These are phyloP conservation scores for Gastrophryne carolinensis DNA, from an alignment of 2,797 vertebrate species.

Conservation along the genomic window DNA sequence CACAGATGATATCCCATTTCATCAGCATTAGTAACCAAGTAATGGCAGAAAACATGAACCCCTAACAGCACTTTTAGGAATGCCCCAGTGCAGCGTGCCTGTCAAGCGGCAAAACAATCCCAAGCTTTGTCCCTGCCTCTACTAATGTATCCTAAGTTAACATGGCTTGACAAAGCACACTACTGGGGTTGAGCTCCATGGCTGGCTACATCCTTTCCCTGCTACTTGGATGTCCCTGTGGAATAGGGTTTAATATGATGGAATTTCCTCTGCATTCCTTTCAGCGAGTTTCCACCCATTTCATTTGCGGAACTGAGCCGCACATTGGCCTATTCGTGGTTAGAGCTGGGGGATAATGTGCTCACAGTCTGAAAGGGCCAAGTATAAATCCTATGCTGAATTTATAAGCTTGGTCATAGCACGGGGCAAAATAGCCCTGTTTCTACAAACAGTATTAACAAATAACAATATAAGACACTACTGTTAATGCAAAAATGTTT, in stretches of 20 bases:
- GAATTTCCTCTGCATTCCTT: conserved; percentile 53
- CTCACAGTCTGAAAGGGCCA: conserved; percentile 1
- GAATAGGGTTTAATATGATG: conserved; percentile 50
- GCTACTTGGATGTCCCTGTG: conserved; percentile 35
- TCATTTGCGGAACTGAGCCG: conserved; percentile 16
- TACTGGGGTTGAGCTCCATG: conserved; percentile 25
- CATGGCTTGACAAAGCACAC: conserved; percentile 20
- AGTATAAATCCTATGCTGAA: not conserved
- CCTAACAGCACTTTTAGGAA: not conserved
- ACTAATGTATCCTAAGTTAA: conserved; percentile 13
- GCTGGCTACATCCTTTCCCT: conserved; percentile 37
- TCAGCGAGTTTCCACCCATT: conserved; percentile 37
- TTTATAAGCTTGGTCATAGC: not conserved
- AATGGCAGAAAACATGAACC: conserved; percentile 15
- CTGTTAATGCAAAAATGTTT: no score
- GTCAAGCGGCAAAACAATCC: conserved; percentile 12
- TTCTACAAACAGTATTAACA: not conserved
- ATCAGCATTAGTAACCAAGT: conserved; percentile 3
- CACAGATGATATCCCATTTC: conserved; percentile 2
- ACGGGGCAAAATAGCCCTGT: not conserved
- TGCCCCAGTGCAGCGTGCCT: not conserved
- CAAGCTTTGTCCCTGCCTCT: conserved; percentile 11
- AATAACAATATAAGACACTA: not conserved
- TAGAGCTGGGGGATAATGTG: conserved; percentile 4
- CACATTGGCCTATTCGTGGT: conserved; percentile 9